Percentiles rank a stretch among this genome's conserved stretches.
phyloP scores from a whole-genome alignment of 2,113 vertebrate species.

The Catagonus wagneri region DNA sequence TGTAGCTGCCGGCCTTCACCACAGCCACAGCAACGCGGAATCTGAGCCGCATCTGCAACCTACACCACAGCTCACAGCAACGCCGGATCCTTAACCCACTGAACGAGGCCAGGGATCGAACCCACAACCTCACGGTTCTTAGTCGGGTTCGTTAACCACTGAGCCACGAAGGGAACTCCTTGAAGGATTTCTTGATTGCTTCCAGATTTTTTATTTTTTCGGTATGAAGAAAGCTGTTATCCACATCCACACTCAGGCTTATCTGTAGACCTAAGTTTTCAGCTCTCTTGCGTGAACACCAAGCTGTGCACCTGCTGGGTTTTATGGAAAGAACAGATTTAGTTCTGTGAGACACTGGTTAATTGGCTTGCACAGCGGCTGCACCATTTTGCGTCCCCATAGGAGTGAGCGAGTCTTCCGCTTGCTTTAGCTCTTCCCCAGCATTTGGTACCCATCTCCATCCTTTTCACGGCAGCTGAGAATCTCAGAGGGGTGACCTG shows the following conservation, averaged over 20 bases:
- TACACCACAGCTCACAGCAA: too few species aligned
- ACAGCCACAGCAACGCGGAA: too few species aligned
- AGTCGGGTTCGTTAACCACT: too few species aligned
- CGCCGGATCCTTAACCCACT: too few species aligned
- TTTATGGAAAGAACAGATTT: too few species aligned
- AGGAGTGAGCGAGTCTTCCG: rapidly evolving
- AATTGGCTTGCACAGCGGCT: neutral
- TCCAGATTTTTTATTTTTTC: neutral
- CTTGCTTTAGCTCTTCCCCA: rapidly evolving
- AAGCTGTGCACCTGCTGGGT: neutral
- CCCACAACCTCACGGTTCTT: too few species aligned
- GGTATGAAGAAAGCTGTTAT: too few species aligned
- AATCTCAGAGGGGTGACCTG: neutral
- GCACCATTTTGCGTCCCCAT: neutral
- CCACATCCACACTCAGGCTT: neutral
- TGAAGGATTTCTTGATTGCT: too few species aligned
- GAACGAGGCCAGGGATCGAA: too few species aligned
- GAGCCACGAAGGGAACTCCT: too few species aligned
- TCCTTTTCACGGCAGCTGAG: neutral
- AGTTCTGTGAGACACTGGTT: neutral
- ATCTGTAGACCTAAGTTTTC: neutral
- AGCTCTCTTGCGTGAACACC: neutral
- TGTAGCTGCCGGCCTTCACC: too few species aligned
- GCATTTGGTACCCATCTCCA: neutral
- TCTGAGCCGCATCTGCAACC: too few species aligned